Evolutionary conservation across 2,797 vertebrate species (phyloP).

Genomic region (Florisuga fusca): DNA sequence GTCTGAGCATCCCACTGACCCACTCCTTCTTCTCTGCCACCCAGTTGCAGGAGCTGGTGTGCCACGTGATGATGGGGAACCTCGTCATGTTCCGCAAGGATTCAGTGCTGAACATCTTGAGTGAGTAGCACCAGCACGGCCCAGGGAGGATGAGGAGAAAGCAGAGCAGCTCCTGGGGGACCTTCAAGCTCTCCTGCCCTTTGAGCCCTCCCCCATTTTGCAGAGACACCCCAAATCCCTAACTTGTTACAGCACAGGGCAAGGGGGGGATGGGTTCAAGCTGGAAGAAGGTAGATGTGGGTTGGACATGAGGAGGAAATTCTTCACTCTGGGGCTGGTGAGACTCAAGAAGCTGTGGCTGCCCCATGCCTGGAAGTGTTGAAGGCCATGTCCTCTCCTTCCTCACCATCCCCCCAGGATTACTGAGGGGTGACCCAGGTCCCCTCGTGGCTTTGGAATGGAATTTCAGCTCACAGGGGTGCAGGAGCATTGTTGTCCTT

Average conservation of each 20-base stretch:
- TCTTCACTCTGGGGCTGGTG: too few species aligned
- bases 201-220: background rate
- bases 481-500: too few species aligned
- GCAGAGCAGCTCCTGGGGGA: background rate
- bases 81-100: conserved; percentile 98
- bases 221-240: background rate
- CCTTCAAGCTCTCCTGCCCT: background rate
- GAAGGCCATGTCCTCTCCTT: too few species aligned
- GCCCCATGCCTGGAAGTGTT: too few species aligned
- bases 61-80: conserved; percentile 98
- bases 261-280: background rate
- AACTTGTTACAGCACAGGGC: background rate
- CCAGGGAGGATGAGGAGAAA: background rate
- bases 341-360: too few species aligned
- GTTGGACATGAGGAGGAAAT: too few species aligned
- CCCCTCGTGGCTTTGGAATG: too few species aligned
- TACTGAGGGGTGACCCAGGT: too few species aligned
- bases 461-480: too few species aligned
- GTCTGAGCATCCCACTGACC: background rate
- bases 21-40: accelerated
- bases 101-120: conserved; percentile 95
- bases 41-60: conserved; percentile 96
- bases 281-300: too few species aligned
- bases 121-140: conserved; percentile 77
- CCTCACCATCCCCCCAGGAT: too few species aligned